Evolutionary conservation across 2,888 invertebrate genomes (phyloP).

Genomic region (Hypomecis punctinalis): DNA sequence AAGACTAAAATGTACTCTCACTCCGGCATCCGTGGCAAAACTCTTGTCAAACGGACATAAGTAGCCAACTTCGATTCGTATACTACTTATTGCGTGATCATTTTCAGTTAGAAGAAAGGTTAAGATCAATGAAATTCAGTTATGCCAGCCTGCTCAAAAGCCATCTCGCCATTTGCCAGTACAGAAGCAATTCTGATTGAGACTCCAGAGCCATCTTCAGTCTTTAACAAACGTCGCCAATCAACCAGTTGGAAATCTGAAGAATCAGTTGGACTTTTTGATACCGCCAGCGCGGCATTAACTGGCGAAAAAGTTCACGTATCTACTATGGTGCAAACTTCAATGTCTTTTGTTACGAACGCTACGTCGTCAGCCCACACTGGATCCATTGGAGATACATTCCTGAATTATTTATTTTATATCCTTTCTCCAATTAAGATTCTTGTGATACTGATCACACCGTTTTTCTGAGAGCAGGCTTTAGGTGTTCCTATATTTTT

Average conservation of each 20-base stretch:
- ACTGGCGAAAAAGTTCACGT: background rate
- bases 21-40: too few species aligned
- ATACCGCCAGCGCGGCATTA: background rate
- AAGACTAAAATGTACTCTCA: too few species aligned
- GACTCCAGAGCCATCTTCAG: background rate
- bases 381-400: background rate
- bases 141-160: background rate
- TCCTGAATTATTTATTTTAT: background rate
- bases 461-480: background rate
- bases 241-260: background rate
- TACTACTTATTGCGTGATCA: background rate
- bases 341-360: background rate
- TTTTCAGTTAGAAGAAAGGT: background rate
- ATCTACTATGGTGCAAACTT: slow-evolving; percentile 1
- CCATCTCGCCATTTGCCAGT: background rate
- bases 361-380: too few species aligned
- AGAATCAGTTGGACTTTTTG: background rate
- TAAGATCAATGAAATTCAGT: background rate
- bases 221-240: background rate
- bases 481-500: too few species aligned
- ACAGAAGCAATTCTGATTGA: background rate
- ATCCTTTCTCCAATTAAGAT: slow-evolving; percentile 9
- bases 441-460: slow-evolving; percentile 9
- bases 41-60: background rate
- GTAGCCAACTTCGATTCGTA: background rate